Evolutionary conservation across 2,888 invertebrate species (phyloP).

Genomic region (Acanthosepion pharaonis): DNA sequence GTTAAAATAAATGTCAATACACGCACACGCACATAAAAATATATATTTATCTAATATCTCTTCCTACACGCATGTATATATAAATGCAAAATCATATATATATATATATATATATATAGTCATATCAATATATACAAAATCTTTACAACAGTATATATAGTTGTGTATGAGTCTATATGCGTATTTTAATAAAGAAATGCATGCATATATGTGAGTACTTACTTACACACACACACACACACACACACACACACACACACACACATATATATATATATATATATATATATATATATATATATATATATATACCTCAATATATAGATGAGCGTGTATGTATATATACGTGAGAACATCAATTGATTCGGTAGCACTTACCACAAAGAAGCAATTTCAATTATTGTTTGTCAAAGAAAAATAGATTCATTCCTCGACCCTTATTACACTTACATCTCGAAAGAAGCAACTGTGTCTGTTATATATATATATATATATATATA

Average conservation of each 20-base stretch:
- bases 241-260: background rate
- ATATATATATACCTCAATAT: background rate
- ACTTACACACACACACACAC: background rate
- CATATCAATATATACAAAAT: background rate
- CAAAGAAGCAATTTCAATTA: slow-evolving; percentile 13
- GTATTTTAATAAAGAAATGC: background rate
- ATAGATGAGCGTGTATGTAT: background rate
- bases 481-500: background rate
- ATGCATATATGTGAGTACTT: background rate
- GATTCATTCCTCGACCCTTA: slow-evolving; percentile 14
- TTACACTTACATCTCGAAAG: background rate
- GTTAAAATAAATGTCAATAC: too few species aligned
- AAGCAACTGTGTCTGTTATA: background rate
- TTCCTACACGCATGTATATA: too few species aligned
- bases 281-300: background rate
- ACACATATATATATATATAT: background rate
- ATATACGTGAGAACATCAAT: background rate
- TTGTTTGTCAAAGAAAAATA: background rate
- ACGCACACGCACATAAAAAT: too few species aligned
- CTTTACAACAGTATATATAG: too few species aligned
- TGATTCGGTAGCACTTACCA: background rate
- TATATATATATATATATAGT: background rate
- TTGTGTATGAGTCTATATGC: background rate
- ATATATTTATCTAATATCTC: too few species aligned
- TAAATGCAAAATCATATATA: background rate